Conservation (phyloP, 2,113 vertebrate species). For the Myotis davidii region DNA sequence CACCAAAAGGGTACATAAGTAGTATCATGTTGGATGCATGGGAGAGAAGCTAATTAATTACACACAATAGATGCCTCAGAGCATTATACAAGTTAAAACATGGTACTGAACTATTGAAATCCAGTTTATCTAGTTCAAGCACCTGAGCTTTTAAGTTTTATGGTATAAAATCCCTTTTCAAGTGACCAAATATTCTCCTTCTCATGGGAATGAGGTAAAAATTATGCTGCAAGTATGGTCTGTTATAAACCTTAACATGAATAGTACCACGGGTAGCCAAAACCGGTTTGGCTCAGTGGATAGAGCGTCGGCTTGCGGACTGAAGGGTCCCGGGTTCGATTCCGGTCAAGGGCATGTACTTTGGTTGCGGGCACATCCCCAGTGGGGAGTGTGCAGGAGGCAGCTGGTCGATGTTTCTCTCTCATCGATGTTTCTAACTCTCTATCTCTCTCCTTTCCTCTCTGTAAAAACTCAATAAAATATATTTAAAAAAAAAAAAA, state of each 20-base stretch:
- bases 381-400: too few relatives aligned
- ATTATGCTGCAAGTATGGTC: not conserved
- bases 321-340: too few relatives aligned
- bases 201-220: not conserved
- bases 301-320: too few relatives aligned
- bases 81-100: not conserved
- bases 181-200: constrained; percentile 1
- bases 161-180: not conserved
- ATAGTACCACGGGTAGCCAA: not conserved
- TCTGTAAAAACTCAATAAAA: too few relatives aligned
- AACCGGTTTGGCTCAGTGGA: too few relatives aligned
- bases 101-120: not conserved
- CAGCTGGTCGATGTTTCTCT: too few relatives aligned
- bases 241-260: not conserved
- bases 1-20: constrained; percentile 31
- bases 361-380: too few relatives aligned
- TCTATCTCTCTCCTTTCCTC: too few relatives aligned
- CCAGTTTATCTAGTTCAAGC: constrained; percentile 9
- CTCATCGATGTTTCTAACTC: too few relatives aligned
- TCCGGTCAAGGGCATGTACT: too few relatives aligned
- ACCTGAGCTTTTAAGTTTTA: constrained; percentile 36
- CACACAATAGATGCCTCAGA: not conserved
- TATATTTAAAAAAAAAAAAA: too few relatives aligned
- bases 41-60: not conserved
- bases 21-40: not conserved